These are phyloP conservation scores for Micrasema minimum DNA, from an alignment of 1,140 invertebrate genomes.

Conservation along the genomic window DNA sequence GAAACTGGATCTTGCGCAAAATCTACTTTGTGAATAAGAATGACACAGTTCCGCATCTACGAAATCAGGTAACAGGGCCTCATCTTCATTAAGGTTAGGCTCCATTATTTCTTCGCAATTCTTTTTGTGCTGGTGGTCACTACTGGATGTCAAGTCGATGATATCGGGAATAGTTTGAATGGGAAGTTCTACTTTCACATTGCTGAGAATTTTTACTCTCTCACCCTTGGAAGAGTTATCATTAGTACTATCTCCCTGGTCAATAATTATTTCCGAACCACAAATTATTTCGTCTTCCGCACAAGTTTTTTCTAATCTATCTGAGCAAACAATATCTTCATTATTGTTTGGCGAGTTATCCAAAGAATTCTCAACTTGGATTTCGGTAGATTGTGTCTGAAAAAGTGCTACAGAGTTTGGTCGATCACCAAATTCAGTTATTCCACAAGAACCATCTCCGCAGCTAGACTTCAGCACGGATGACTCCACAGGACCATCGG, in stretches of 20 bases:
- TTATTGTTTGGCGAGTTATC: background rate
- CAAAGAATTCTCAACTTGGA: background rate
- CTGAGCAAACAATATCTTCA: slow-evolving; percentile 1
- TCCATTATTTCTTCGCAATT: slow-evolving; percentile 4
- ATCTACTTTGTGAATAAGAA: slow-evolving; percentile 34
- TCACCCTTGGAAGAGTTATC: slow-evolving; percentile 25
- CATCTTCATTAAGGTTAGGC: slow-evolving; percentile 40
- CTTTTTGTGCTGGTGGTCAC: slow-evolving; percentile 51
- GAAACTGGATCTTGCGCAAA: slow-evolving; percentile 23
- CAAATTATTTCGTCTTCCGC: slow-evolving; percentile 15
- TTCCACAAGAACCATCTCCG: slow-evolving; percentile 5
- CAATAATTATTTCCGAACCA: slow-evolving; percentile 16
- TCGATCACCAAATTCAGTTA: background rate
- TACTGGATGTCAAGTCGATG: slow-evolving; percentile 62
- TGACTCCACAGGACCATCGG: slow-evolving; percentile 4
- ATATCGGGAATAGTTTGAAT: slow-evolving; percentile 62
- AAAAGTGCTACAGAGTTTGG: background rate
- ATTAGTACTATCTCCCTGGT: slow-evolving; percentile 26
- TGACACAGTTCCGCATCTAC: slow-evolving; percentile 54
- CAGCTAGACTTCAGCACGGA: slow-evolving; percentile 12
- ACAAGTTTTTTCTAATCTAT: slow-evolving; percentile 6
- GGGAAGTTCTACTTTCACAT: slow-evolving; percentile 66
- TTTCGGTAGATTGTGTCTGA: background rate
- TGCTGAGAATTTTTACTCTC: slow-evolving; percentile 66
- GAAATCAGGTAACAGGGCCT: slow-evolving; percentile 60